Evolutionary conservation across 2,113 vertebrate genomes (phyloP).

Genomic region (Myrmecobius fasciatus): DNA sequence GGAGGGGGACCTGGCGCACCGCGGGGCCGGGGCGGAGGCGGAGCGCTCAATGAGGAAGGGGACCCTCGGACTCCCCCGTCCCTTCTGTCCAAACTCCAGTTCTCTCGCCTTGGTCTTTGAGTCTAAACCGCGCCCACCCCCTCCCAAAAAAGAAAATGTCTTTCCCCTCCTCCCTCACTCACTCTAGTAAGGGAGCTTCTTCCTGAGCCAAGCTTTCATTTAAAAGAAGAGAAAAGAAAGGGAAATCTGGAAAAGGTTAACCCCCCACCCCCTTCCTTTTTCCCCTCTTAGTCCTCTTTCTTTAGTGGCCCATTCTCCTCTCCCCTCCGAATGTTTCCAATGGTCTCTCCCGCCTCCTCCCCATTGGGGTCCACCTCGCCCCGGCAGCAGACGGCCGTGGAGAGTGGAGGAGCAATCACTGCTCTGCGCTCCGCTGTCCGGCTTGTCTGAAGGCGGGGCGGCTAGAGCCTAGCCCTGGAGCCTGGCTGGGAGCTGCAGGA

Average conservation of each 20-base stretch:
- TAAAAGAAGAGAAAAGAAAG: background rate
- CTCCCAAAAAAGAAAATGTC: slow-evolving; percentile 35
- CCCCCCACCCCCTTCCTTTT: slow-evolving; percentile 52
- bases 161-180: slow-evolving; percentile 7
- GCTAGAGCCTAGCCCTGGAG: background rate
- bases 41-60: background rate
- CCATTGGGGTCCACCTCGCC: slow-evolving; percentile 55
- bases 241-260: slow-evolving; percentile 61
- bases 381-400: background rate
- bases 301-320: background rate
- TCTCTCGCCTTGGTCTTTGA: background rate
- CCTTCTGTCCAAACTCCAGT: background rate
- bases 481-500: background rate
- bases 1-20: slow-evolving; percentile 42
- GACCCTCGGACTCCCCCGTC: slow-evolving; percentile 54
- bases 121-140: slow-evolving; percentile 3
- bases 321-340: slow-evolving; percentile 39
- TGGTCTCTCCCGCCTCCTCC: slow-evolving; percentile 77
- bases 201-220: slow-evolving; percentile 9
- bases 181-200: slow-evolving; percentile 53
- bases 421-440: accelerated
- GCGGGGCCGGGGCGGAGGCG: background rate
- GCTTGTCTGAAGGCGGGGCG: background rate
- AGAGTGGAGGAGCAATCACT: slow-evolving; percentile 26
- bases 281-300: background rate